Evolutionary conservation across 1,140 invertebrate genomes (phyloP), one percentile per base, ranked within the genome.

Genomic region (Aphaenogaster ashmeadi): DNA sequence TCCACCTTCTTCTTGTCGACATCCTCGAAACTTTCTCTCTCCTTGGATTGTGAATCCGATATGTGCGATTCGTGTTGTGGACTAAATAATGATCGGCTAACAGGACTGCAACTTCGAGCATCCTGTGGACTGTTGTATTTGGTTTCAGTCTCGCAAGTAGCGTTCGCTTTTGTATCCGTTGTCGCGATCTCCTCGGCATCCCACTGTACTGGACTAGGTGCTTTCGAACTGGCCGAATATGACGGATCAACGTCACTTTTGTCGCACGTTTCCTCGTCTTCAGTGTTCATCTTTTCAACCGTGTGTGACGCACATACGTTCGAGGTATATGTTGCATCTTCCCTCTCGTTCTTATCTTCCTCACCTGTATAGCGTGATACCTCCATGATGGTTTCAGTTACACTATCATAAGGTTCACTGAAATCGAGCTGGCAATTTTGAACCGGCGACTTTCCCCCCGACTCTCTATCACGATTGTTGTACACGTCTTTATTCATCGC

Each of bases 331-430:
- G 18, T 67, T 72, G 50, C 21, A 15, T 78, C 58, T 7, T 84
- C 71, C 27, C 9, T 85, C 50, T 85, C 18, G 8, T 27, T 60
- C 0, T 87, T 47, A 0, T 60, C 54, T 50, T 87, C 80, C 15
- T 83, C 83, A 38, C 91, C 92, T n/a, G 67, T 83, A 67, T 78
- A 91, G 54, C 83, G 84, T 0, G 93, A 94, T 47, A 93, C 94
- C 69, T 93, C 90, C 93, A 94, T 93, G 75, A 94, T 94, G 1
- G 93, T 94, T 85, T 94, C 91, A 1, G 92, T 92, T 15, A 93
- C 90, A 18, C 92, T 93, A 69, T 94, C 93, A 60, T 92, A 91
- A 41, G 83, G 85, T 52, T 92, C 86, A 66, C 67, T 91, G 27
- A 47, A 47, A 18, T 75, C 80, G n/a, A 84, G 54, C n/a, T 84